phyloP scores from a whole-genome alignment of 64 coral and sea anemone species.

The Astreopora myriophthalma region DNA sequence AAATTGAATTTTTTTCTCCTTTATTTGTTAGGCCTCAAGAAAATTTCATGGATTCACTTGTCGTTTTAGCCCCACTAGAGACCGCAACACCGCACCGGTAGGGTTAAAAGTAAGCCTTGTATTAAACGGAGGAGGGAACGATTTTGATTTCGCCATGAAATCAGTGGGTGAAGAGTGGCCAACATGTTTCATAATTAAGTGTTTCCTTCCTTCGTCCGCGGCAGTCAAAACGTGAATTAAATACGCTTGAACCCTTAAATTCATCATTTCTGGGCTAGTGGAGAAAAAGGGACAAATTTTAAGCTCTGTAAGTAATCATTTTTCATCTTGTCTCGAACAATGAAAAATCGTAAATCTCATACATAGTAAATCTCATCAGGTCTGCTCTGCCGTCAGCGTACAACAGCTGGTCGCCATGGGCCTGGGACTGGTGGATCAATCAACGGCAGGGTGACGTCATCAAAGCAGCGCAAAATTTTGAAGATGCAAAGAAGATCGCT shows the following conservation, averaged over 20 bases:
- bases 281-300: too few species aligned
- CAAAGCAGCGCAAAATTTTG: background rate
- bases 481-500: background rate
- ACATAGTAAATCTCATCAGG: background rate
- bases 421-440: slow-evolving; percentile 25
- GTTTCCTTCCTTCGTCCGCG: too few species aligned
- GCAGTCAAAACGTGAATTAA: too few species aligned
- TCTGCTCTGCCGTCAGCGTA: slow-evolving; percentile 17
- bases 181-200: too few species aligned
- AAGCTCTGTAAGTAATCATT: too few species aligned
- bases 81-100: background rate
- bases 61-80: background rate
- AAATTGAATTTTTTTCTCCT: too few species aligned
- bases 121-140: background rate
- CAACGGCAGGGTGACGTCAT: background rate
- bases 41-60: background rate
- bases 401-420: slow-evolving; percentile 30
- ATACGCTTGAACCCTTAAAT: too few species aligned
- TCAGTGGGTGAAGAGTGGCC: too few species aligned
- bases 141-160: background rate
- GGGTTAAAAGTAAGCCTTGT: background rate
- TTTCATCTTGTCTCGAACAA: too few species aligned
- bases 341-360: too few species aligned
- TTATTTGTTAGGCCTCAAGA: too few species aligned
- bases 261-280: too few species aligned